A percentile compares a stretch with the other conserved stretches of the same genome.
phyloP scores from a whole-genome alignment of 35 echinoderm and acorn worm genomes.

The Lytechinus variegatus region DNA sequence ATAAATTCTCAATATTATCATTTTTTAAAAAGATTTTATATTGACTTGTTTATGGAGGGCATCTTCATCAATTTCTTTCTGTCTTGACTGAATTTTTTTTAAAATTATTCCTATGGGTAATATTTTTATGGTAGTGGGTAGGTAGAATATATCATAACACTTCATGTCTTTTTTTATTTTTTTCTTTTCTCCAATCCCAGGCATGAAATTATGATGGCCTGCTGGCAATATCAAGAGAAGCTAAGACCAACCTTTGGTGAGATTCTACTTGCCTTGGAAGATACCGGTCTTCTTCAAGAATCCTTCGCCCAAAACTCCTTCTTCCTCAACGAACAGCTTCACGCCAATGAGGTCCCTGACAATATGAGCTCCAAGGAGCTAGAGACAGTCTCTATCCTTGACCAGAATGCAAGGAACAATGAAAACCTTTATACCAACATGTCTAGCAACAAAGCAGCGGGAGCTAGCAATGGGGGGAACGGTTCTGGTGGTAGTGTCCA shows the following conservation, averaged over 20 bases:
- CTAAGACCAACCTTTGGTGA: slow-evolving; percentile 84
- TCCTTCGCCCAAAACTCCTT: slow-evolving; percentile 74
- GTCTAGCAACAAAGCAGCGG: not conserved
- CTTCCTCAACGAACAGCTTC: slow-evolving; percentile 74
- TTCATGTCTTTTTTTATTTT: not conserved
- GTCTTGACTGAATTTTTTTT: not conserved
- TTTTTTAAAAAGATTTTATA: not conserved
- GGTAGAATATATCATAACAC: too few species aligned
- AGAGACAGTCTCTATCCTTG: slow-evolving; percentile 76
- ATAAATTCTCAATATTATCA: not conserved
- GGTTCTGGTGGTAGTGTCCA: not conserved
- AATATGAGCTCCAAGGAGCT: slow-evolving; percentile 55
- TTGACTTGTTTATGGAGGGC: not conserved
- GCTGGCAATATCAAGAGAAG: slow-evolving; percentile 95
- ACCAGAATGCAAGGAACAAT: slow-evolving; percentile 41
- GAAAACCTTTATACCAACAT: slow-evolving; percentile 60
- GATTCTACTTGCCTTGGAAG: slow-evolving; percentile 73
- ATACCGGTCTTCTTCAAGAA: slow-evolving; percentile 56
- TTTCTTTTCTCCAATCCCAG: slow-evolving; percentile 49
- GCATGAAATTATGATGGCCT: slow-evolving; percentile 85
- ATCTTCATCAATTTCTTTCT: not conserved
- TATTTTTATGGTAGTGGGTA: too few species aligned
- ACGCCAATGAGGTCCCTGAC: slow-evolving; percentile 35
- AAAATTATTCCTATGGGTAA: not conserved
- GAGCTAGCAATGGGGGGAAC: not conserved